Evolutionary conservation across 2,797 vertebrate species (phyloP), one percentile per base, ranked within the genome.

Genomic region (Enteromius argenteus): DNA sequence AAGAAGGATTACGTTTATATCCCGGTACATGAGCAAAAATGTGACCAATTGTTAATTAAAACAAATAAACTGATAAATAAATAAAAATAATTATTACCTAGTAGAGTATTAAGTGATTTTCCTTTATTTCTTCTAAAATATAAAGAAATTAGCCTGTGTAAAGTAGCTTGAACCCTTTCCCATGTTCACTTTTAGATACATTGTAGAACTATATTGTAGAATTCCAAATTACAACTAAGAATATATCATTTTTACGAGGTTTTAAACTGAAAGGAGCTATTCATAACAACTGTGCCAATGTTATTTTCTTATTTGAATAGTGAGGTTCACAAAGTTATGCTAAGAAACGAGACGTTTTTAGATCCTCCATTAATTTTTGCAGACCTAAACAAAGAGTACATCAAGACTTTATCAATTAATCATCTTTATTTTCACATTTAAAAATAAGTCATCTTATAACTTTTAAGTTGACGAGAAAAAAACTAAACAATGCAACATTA

Each of bases 381-480:
- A 44, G 23, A 9, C 23, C 21, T 27, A 17, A 56, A 62, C 56
- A 78, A 62, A 60, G 3, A 44, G 4, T 21, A 46, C 42, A 37
- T 11, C 32, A 85, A 84, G 79, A 13, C 82, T 87, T 87, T 83
- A 87, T 90, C 89, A 89, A 92, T 91, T 87, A 83, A 90, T 94
- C 94, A 94, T 93, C 91, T 93, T 78, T 76, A 80, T 81, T 87
- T 73, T 79, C 84, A 94, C 94, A 94, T 94, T 94, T 91, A 90
- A 93, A 95, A 94, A 93, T 93, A 93, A 88, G n/a, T 84, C 87
- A 89, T 92, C 92, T 92, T 90, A 91, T 90, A 90, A 93, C 93
- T 90, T 89, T 86, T 91, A 94, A 56, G 89, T 92, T 89, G 90
- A 93, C 89, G 56, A 89, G 87, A 91, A 86, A 79, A 90, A 86